phyloP scores from a whole-genome alignment of 2,113 vertebrate species.

The Lepisosteus osseus region DNA sequence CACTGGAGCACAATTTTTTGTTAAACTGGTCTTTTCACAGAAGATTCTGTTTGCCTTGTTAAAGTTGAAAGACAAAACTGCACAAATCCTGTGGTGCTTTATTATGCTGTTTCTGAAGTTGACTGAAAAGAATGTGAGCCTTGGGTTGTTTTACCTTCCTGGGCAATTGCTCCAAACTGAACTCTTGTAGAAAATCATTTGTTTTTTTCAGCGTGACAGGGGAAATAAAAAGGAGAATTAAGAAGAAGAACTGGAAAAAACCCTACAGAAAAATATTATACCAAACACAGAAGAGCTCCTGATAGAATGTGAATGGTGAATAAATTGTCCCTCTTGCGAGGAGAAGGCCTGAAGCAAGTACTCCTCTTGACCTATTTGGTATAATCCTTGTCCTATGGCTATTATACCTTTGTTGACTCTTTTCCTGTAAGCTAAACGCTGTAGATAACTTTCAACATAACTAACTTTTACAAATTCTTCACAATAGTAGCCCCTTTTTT shows the following conservation, averaged over 20 bases:
- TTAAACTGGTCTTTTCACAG: neutral
- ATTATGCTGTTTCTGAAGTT: neutral
- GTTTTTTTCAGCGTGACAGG: neutral
- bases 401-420: neutral
- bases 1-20: neutral
- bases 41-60: neutral
- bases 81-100: neutral
- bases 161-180: neutral
- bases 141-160: conserved; percentile 10
- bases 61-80: neutral
- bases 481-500: neutral
- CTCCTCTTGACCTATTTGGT: conserved; percentile 1
- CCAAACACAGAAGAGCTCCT: neutral
- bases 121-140: neutral
- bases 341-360: neutral
- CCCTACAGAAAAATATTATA: neutral
- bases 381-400: conserved; percentile 1
- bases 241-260: neutral
- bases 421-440: neutral
- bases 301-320: neutral
- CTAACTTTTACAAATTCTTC: neutral
- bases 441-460: neutral
- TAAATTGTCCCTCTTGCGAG: conserved; percentile 2
- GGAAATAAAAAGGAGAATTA: conserved; percentile 10
- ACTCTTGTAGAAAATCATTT: conserved; percentile 11